Evolutionary conservation across 2,797 vertebrate species (phyloP).

Genomic region (Rhinatrema bivittatum): DNA sequence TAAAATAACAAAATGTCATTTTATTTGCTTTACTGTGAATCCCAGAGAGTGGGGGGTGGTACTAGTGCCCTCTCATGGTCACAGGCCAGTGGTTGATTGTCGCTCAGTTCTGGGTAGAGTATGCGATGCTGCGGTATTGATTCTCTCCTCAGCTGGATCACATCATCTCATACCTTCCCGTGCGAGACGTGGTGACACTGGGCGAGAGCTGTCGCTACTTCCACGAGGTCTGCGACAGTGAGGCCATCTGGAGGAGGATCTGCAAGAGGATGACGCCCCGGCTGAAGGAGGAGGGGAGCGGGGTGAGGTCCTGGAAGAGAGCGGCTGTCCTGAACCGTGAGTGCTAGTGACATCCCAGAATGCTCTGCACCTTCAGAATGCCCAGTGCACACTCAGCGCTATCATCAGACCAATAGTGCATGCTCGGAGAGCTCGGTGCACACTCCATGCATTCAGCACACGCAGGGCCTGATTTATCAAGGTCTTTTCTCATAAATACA

Average conservation of each 20-base stretch:
- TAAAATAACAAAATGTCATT: too few relatives aligned
- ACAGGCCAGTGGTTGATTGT: background rate
- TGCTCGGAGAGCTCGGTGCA: too few relatives aligned
- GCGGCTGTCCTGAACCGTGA: conserved; percentile 51
- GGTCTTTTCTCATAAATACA: too few relatives aligned
- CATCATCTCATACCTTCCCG: conserved; percentile 41
- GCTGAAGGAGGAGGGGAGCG: conserved; percentile 10
- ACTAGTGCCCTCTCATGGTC: background rate
- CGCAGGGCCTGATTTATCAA: too few relatives aligned
- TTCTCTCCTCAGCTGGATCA: conserved; percentile 38
- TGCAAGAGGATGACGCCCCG: conserved; percentile 24
- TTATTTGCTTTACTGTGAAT: too few relatives aligned
- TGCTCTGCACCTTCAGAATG: too few relatives aligned
- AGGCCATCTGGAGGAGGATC: conserved; percentile 43
- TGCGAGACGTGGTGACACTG: conserved; percentile 40
- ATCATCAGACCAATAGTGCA: too few relatives aligned
- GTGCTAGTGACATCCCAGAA: too few relatives aligned
- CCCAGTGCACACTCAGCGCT: too few relatives aligned
- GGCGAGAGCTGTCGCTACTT: conserved; percentile 47
- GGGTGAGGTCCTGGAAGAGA: conserved; percentile 44
- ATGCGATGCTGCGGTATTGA: background rate
- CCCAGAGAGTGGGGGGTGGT: background rate
- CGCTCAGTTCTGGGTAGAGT: too few relatives aligned
- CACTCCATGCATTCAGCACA: too few relatives aligned
- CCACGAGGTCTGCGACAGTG: conserved; percentile 35